Conservation (phyloP, 2,113 vertebrate species). For the Callospermophilus lateralis region DNA sequence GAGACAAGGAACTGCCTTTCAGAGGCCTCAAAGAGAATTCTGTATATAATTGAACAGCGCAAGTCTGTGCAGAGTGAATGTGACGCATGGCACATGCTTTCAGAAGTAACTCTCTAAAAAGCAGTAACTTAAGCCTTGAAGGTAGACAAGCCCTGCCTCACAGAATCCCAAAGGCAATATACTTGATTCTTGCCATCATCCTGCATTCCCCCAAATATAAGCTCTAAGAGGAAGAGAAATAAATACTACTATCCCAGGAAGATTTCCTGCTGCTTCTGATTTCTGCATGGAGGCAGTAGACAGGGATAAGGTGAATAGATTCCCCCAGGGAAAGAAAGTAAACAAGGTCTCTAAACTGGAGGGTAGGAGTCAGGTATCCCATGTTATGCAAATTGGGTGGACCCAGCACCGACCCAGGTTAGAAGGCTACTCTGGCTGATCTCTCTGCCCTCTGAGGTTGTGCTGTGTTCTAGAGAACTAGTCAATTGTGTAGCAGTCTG, state of each 20-base stretch:
- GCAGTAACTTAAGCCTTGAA: neutral
- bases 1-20: neutral
- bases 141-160: neutral
- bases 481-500: neutral
- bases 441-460: neutral
- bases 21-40: neutral
- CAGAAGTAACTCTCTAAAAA: neutral
- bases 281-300: neutral
- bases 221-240: slow-evolving; percentile 8
- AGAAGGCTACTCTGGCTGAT: neutral
- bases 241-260: neutral
- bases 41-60: neutral
- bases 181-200: neutral
- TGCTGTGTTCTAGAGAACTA: neutral
- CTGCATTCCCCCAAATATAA: neutral
- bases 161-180: neutral
- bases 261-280: neutral
- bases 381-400: neutral
- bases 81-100: neutral
- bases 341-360: neutral
- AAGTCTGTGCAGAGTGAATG: neutral
- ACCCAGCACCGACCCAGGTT: neutral
- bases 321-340: neutral
- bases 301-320: neutral
- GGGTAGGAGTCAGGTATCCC: neutral